Evolutionary conservation across 2,888 invertebrate genomes (phyloP).

Genomic region (Leptinotarsa haldemani): DNA sequence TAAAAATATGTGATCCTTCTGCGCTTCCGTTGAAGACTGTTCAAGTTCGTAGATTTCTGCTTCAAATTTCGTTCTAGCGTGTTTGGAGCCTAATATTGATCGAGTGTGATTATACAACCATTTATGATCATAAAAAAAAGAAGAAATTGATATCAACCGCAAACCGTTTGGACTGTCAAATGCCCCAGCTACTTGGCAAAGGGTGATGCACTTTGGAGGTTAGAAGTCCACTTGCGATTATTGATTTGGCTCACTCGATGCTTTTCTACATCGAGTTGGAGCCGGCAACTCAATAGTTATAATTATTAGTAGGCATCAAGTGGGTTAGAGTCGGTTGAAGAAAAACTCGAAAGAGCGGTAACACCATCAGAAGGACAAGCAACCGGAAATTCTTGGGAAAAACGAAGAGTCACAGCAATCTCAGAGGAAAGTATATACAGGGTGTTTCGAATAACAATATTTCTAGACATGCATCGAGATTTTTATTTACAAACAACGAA

Average conservation of each 20-base stretch:
- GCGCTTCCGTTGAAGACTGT: too few relatives aligned
- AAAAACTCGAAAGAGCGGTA: conserved; percentile 17
- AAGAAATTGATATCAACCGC: not conserved
- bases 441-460: conserved; percentile 52
- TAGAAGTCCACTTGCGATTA: not conserved
- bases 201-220: not conserved
- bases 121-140: not conserved
- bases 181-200: not conserved
- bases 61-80: too few relatives aligned
- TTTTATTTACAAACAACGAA: conserved; percentile 49
- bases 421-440: conserved; percentile 45
- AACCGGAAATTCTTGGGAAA: conserved; percentile 42
- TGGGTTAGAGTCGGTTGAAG: too few relatives aligned
- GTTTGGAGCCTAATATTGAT: too few relatives aligned
- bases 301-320: too few relatives aligned
- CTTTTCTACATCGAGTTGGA: not conserved
- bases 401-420: conserved; percentile 38
- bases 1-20: too few relatives aligned
- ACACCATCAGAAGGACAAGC: conserved; percentile 39
- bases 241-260: not conserved
- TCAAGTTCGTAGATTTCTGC: too few relatives aligned
- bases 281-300: not conserved
- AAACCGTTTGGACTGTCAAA: not conserved
- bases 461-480: conserved; percentile 39
- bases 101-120: too few relatives aligned